These are phyloP conservation scores for Brachypalpus laphriformis DNA, from an alignment of 2,888 invertebrate genomes.

Conservation along the genomic window DNA sequence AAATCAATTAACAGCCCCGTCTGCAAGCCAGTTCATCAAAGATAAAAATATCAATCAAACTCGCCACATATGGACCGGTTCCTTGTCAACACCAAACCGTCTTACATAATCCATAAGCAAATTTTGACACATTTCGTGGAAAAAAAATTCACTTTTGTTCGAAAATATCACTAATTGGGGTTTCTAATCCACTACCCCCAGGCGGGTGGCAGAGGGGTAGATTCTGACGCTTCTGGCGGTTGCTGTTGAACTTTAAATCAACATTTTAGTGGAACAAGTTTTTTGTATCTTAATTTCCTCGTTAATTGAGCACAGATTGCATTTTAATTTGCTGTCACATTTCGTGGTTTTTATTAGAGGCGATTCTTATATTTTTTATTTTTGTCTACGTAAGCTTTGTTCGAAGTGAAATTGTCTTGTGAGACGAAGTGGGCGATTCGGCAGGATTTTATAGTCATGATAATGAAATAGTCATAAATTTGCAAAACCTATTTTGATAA, in stretches of 20 bases:
- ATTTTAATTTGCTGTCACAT: neutral
- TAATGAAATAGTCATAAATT: constrained; percentile 38
- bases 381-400: too few species aligned
- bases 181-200: neutral
- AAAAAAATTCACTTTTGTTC: neutral
- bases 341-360: neutral
- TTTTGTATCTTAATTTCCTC: neutral
- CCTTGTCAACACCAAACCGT: neutral
- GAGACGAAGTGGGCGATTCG: neutral
- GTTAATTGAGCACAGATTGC: neutral
- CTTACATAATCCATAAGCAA: neutral
- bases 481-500: constrained; percentile 42
- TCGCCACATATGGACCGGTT: neutral
- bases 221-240: neutral
- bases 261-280: neutral
- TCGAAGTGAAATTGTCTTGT: neutral
- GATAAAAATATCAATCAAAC: neutral
- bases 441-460: constrained; percentile 26
- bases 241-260: neutral
- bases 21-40: neutral
- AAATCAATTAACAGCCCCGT: neutral
- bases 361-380: neutral
- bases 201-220: neutral
- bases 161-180: neutral
- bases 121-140: neutral